These are phyloP conservation scores for Drosophila paramelanica DNA, from an alignment of 2,888 invertebrate species.

Conservation along the genomic window DNA sequence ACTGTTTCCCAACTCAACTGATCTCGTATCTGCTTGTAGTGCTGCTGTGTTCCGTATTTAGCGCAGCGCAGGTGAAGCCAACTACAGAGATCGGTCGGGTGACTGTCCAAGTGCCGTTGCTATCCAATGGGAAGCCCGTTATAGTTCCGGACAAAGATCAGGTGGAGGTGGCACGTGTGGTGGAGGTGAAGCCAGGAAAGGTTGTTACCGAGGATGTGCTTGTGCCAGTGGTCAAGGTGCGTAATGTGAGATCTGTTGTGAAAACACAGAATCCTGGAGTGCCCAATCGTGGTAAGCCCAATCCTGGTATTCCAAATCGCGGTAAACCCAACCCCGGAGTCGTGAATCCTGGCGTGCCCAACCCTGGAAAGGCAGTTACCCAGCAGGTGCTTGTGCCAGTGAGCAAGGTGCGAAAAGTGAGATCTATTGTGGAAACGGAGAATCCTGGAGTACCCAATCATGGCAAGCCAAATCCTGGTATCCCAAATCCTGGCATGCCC, in stretches of 20 bases:
- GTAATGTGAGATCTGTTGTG: slow-evolving; percentile 42
- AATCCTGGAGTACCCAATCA: slow-evolving; percentile 8
- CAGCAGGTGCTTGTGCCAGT: slow-evolving; percentile 49
- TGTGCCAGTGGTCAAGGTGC: slow-evolving; percentile 46
- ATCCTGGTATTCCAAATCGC: slow-evolving; percentile 31
- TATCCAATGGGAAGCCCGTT: slow-evolving; percentile 63
- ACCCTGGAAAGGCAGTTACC: slow-evolving; percentile 23
- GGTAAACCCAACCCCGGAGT: not conserved
- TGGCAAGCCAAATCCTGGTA: slow-evolving; percentile 21
- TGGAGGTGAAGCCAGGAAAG: slow-evolving; percentile 56
- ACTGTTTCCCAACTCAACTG: not conserved
- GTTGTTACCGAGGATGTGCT: slow-evolving; percentile 35
- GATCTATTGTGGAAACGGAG: slow-evolving; percentile 32
- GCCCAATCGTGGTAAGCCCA: slow-evolving; percentile 25
- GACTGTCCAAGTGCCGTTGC: slow-evolving; percentile 65
- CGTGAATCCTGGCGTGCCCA: slow-evolving; percentile 33
- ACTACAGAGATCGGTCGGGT: slow-evolving; percentile 63
- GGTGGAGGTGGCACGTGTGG: slow-evolving; percentile 60
- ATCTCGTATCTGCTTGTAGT: slow-evolving; percentile 42
- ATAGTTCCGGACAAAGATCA: slow-evolving; percentile 39
- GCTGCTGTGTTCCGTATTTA: slow-evolving; percentile 59
- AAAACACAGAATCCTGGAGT: slow-evolving; percentile 23
- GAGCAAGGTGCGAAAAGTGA: slow-evolving; percentile 38
- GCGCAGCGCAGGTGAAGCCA: slow-evolving; percentile 74
- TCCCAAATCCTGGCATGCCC: slow-evolving; percentile 29